Evolutionary conservation across 2,888 invertebrate genomes (phyloP), one percentile per base, ranked within the genome.

Genomic region (Euspilapteryx auroguttella): DNA sequence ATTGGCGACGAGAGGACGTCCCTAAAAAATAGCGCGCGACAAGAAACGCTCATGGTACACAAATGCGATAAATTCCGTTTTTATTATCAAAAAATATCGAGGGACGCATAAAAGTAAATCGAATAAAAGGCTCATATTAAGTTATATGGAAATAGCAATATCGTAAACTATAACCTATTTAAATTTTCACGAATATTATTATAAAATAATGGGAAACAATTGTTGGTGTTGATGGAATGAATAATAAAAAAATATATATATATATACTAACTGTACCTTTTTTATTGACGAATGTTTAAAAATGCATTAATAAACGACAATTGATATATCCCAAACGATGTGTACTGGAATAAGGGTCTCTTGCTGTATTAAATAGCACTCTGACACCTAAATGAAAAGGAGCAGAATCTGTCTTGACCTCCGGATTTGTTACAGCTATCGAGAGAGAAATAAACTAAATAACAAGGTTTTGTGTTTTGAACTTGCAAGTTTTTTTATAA

Each of bases 51-150:
- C 49, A 45, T 49, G 44, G 33, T 38, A 50, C 55, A 51, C 66
- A 69, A 62, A 65, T 57, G 59, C 75, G 69, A 75, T 75, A 66
- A 66, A 73, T 75, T 75, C 73, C 68, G 69, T 66, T 73, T 75
- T 75, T 75, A 75, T 75, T 75, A 75, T 75, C 75, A 63, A 69
- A n/a, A n/a, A n/a, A 75, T 75, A 75, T 75, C 71, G 73, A 71
- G 75, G 75, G 75, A 75, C 69, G 68, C 55, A n/a, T n/a, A n/a
- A n/a, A n/a, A n/a, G n/a, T 63, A 68, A 73, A 75, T 75, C 75
- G 69, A 75, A 75, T 75, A 75, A 75, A 73, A 68, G 69, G 62
- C 75, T 75, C 75, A 75, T 75, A 75, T 75, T 75, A 73, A 75
- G 75, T 75, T 75, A 75, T 73, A 69, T 64, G 73, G 58, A 64